phyloP scores from a whole-genome alignment of 2,113 vertebrate genomes.

The Oreochromis aureus region DNA sequence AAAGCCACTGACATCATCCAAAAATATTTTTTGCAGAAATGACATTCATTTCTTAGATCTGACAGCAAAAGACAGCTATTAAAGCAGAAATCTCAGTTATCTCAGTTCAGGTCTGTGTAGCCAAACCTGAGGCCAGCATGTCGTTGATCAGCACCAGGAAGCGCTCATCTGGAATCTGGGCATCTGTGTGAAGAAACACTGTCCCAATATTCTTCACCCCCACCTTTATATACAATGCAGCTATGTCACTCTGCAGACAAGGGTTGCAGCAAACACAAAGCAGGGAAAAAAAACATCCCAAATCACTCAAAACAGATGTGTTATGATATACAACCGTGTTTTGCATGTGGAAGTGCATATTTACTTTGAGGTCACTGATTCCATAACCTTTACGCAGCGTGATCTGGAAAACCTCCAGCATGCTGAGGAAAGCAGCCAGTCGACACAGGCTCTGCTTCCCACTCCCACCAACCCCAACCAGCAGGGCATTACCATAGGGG shows the following conservation, averaged over 20 bases:
- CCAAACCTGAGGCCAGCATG: constrained; percentile 70
- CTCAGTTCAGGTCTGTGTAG: not conserved
- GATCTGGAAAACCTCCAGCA: constrained; percentile 76
- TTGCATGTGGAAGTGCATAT: not conserved
- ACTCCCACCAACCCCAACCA: constrained; percentile 74
- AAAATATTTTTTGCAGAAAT: not conserved
- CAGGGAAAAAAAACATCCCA: not conserved
- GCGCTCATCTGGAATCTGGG: constrained; percentile 69
- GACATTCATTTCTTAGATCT: not conserved
- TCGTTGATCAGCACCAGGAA: constrained; percentile 76
- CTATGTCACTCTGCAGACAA: constrained; percentile 71
- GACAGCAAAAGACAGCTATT: not conserved
- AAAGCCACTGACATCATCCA: not conserved
- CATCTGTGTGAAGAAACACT: constrained; percentile 69
- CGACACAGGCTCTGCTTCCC: constrained; percentile 74
- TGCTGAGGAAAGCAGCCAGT: constrained; percentile 71
- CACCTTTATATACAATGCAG: constrained; percentile 75
- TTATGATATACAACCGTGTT: not conserved
- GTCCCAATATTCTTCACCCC: constrained; percentile 73
- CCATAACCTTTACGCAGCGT: constrained; percentile 73
- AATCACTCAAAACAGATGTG: not conserved
- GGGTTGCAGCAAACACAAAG: not conserved
- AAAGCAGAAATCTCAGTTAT: not conserved
- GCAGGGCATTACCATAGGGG: constrained; percentile 70
- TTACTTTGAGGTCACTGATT: constrained; percentile 74